Evolutionary conservation across 2,113 vertebrate genomes (phyloP).

Genomic region (Mus pahari): DNA sequence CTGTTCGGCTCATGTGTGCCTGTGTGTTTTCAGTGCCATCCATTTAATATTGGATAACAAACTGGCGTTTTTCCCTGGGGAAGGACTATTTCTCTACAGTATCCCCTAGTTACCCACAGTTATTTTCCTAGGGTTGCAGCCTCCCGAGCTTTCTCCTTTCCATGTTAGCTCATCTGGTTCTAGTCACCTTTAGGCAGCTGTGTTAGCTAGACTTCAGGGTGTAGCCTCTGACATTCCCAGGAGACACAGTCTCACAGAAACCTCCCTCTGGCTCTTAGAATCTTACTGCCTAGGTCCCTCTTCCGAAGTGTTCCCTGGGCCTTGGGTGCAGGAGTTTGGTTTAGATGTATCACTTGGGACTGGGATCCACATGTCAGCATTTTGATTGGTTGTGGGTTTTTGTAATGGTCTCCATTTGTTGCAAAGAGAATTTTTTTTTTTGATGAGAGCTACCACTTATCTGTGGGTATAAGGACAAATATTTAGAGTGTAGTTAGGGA

Average conservation of each 20-base stretch:
- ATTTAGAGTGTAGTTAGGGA: neutral
- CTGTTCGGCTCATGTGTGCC: neutral
- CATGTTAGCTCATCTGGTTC: neutral
- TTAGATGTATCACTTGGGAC: neutral
- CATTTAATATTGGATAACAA: neutral
- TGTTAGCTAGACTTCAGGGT: neutral
- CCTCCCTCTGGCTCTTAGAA: neutral
- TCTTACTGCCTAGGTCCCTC: neutral
- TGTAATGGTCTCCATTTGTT: neutral
- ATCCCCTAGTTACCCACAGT: neutral
- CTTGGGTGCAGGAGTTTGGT: neutral
- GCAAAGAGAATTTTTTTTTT: neutral
- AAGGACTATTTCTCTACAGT: neutral
- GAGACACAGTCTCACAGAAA: neutral
- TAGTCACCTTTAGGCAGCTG: neutral
- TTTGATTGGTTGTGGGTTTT: neutral
- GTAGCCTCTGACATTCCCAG: neutral
- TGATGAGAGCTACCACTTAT: neutral
- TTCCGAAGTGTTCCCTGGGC: neutral
- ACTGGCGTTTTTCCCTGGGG: neutral
- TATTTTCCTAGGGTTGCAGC: neutral
- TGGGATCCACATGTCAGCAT: neutral
- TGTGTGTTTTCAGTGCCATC: neutral
- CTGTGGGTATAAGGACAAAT: neutral
- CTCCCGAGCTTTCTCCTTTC: neutral